Evolutionary conservation across 2,888 invertebrate species (phyloP), one percentile per base, ranked within the genome.

Genomic region (Thecophora atra): DNA sequence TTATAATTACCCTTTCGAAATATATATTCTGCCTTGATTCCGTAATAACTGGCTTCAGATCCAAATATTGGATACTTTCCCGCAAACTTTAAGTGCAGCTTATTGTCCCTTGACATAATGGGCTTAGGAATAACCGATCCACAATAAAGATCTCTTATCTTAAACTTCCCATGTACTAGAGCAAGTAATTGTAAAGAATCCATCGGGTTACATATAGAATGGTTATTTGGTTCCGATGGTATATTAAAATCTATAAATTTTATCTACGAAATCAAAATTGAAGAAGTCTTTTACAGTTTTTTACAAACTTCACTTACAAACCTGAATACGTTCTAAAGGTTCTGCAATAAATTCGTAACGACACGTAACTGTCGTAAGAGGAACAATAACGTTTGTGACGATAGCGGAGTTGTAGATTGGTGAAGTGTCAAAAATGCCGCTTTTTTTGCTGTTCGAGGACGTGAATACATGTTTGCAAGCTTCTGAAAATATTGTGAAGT

Each of bases 1-100:
- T 91, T n/a, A n/a, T n/a, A n/a, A n/a, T n/a, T 88, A 97, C 97
- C 95, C 90, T 94, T 94, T 75, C 94, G 91, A 88, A 97, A 97
- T 79, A 91, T 91, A 87, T 94, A 97, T 72, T 92, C 91, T 76
- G 96, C 95, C 83, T 93, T 93, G 87, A 97, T 97, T 75, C 97
- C 97, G 81, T 93, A 91, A 65, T 93, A 91, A 80, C 92, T 91
- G 79, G 81, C 77, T 74, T 93, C 90, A 30, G 94, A 93, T n/a
- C 93, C 93, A 73, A 76, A 78, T 24, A 64, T 71, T 0, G 84
- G 82, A 76, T 81, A 79, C 68, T 91, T 89, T 64, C 95, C 95
- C 74, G 91, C 90, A 84, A 97, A 97, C 86, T 96, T 95, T 72
- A 98, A 87, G 83, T 94, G 91, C 82, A 98, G 88, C 81, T 93